Evolutionary conservation across 2,113 vertebrate genomes (phyloP).

Genomic region (Cynoglossus semilaevis): DNA sequence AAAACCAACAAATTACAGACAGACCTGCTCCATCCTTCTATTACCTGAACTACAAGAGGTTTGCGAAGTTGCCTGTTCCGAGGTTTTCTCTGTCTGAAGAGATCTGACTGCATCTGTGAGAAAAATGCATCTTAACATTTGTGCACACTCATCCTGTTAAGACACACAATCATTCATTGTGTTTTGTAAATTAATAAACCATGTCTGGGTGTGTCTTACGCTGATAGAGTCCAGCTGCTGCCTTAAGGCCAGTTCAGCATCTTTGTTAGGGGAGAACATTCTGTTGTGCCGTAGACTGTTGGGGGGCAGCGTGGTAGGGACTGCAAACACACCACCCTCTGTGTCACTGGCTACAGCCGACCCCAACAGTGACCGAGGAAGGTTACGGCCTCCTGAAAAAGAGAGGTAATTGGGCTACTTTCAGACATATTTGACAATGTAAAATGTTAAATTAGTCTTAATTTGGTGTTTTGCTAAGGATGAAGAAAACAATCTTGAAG

Average conservation of each 20-base stretch:
- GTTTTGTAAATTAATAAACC: background rate
- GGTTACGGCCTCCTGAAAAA: conserved; percentile 81
- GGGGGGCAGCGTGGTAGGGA: conserved; percentile 92
- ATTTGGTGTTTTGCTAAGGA: no score
- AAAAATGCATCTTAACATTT: background rate
- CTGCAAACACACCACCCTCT: conserved; percentile 88
- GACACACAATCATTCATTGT: no score
- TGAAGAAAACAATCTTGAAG: no score
- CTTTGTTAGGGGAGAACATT: conserved; percentile 92
- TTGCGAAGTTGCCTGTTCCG: conserved; percentile 90
- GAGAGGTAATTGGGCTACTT: background rate
- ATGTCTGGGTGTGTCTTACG: conserved; percentile 74
- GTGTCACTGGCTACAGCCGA: conserved; percentile 73
- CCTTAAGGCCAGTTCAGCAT: conserved; percentile 87
- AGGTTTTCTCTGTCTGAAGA: conserved; percentile 90
- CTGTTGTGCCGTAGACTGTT: conserved; percentile 90
- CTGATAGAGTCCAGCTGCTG: conserved; percentile 95
- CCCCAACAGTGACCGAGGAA: conserved; percentile 85
- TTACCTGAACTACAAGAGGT: conserved; percentile 94
- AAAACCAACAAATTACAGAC: background rate
- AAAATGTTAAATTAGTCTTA: no score
- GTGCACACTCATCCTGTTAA: background rate
- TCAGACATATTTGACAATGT: no score
- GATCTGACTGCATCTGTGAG: conserved; percentile 84
- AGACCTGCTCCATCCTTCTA: conserved; percentile 7